Base-by-base conservation (phyloP, 2,113 vertebrate species). In the Semnornis frantzii region DNA sequence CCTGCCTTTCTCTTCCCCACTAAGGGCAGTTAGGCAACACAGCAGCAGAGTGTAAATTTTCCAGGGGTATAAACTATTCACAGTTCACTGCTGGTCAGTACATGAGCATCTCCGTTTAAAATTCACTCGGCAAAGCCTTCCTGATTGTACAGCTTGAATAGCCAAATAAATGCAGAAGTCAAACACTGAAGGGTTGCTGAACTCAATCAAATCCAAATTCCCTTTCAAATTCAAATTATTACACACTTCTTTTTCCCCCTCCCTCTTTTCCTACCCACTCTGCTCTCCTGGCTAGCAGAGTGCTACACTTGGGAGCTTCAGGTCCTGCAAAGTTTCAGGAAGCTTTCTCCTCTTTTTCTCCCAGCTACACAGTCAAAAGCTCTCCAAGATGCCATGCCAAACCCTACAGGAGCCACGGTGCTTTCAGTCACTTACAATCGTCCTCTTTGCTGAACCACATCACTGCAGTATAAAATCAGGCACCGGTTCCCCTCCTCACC, bases 161-260 rank as follows among this genome's bases (percentile, higher is more conserved):
- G 48, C 93, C 74, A 95, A 94, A 93, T 82, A 92, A 92, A 93
- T 74, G 60, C 42, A 82, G 44, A 93, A 95, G 48, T 80, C 84
- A 82, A 85, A 74, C 34, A 85, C 21, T 48, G 77, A 86, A 73
- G 59, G 57, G 71, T 66, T 50, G 37, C 42, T 87, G 82, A 91
- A 95, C 64, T 74, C 78, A 57, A 85, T 89, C 78, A 77, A 94
- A 89, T 80, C 12, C 93, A 91, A 94, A 85, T 64, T 80, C 50
- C 66, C 89, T 88, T 96, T 94, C 62, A 89, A 85, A 93, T 82
- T 89, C 66, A 91, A 89, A 92, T 91, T 52, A 54, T 54, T 79
- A 31, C 42, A 25, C 59, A 60, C 7, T 3, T 5, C 15, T 78
- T 80, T 60, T 79, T 12, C 25, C 44, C 10, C 21, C 30, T 19